Percentiles rank a stretch among this genome's conserved stretches.
Evolutionary conservation across 2,888 invertebrate genomes (phyloP).

Genomic region (Hirtodrosophila alboralis): DNA sequence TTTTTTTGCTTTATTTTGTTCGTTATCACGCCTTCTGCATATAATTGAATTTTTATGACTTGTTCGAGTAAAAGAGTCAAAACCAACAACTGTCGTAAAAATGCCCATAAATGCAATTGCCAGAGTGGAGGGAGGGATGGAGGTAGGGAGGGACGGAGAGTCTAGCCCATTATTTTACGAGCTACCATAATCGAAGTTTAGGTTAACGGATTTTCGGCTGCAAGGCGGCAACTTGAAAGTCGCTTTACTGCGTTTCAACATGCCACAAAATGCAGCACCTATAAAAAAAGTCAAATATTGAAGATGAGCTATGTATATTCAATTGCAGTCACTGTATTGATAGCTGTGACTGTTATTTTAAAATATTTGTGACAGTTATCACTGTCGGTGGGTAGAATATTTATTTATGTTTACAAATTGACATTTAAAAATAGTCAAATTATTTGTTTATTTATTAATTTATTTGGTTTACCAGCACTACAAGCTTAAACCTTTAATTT

Average conservation of each 20-base stretch:
- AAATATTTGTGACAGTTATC: too few relatives aligned
- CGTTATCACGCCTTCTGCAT: conserved; percentile 33
- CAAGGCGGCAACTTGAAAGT: conserved; percentile 16
- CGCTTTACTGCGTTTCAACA: conserved; percentile 61
- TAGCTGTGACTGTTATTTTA: too few relatives aligned
- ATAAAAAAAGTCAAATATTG: conserved; percentile 15
- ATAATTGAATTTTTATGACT: conserved; percentile 73
- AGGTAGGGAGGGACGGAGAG: too few relatives aligned
- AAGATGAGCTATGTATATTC: too few relatives aligned
- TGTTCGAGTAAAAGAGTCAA: conserved; percentile 13
- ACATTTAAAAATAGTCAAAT: too few relatives aligned
- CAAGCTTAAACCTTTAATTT: too few relatives aligned
- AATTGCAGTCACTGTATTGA: too few relatives aligned
- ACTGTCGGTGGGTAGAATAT: too few relatives aligned
- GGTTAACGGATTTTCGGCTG: conserved; percentile 41
- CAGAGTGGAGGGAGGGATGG: too few relatives aligned
- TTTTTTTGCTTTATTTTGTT: conserved; percentile 8
- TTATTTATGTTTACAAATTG: too few relatives aligned
- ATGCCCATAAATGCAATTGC: conserved; percentile 41
- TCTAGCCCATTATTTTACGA: conserved; percentile 58
- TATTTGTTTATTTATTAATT: too few relatives aligned
- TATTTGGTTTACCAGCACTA: too few relatives aligned
- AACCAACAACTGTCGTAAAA: conserved; percentile 51
- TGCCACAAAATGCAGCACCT: conserved; percentile 59
- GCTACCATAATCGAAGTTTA: conserved; percentile 69